Evolutionary conservation across 2,797 vertebrate genomes (phyloP), one percentile per base, ranked within the genome.

Genomic region (Leptodactylus fallax): DNA sequence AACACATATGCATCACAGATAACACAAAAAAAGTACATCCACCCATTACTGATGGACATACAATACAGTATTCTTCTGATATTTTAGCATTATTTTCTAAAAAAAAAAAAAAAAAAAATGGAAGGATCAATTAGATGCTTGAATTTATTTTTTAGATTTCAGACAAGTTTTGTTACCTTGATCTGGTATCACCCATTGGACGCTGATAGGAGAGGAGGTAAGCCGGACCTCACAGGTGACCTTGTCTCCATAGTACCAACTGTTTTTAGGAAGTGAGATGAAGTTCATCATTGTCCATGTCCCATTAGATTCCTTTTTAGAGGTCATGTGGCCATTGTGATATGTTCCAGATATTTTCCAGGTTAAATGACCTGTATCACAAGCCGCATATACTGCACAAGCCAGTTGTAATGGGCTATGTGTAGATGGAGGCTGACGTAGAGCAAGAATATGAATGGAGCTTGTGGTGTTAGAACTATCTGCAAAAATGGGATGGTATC

Each of bases 291-390:
- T 2, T 6, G 65, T 67, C 65, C 65, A 67, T 67, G 23, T 27
- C 25, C 65, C 65, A 67, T 27, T 11, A 25, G 23, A 13, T 27
- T 67, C 23, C 13, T 67, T 14, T 67, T n/a, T 49, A 36, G 51
- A 25, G 9, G 16, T 27, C 7, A 47, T 78, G 58, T 25, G 58
- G 58, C 79, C 84, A 49, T 82, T 77, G 7, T 79, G 71, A 58
- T 6, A 12, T 6, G 11, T 61, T 55, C 84, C 88, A n/a, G 84
- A 86, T 3, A 89, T 67, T 12, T 82, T 79, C 88, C 88, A 89
- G 21, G 21, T 21, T 49, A 89, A 2, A 58, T 61, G 61, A 5
- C 79, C 51, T 16, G 14, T 12, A 23, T 71, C 17, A 67, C 2
- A 13, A 51, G 27, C 88, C 19, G 9, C 71, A 12, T 3, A 21